These are phyloP conservation scores for Camponotus floridanus DNA, from an alignment of 1,140 invertebrate genomes.

Conservation along the genomic window DNA sequence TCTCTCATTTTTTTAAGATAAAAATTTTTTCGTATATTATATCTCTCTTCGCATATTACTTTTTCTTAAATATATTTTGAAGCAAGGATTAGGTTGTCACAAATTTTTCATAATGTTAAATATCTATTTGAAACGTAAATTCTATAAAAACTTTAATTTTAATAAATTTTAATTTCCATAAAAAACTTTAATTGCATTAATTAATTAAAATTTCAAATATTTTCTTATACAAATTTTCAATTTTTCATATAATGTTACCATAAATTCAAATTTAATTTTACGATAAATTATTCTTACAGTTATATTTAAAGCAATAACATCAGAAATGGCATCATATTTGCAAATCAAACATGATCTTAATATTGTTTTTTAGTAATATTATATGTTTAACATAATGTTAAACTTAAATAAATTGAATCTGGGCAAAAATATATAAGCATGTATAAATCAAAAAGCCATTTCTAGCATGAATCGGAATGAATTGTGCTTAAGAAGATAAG, in stretches of 20 bases:
- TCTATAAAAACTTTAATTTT: not conserved
- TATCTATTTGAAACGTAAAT: not conserved
- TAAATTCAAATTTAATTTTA: not conserved
- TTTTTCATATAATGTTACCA: not conserved
- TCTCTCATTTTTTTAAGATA: not conserved
- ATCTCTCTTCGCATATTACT: not conserved
- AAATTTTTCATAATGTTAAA: slow-evolving; percentile 6
- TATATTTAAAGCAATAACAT: not conserved
- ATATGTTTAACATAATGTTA: not conserved
- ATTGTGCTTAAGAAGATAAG: not conserved
- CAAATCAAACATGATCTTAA: not conserved
- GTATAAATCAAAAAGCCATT: not conserved
- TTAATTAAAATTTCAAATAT: slow-evolving; percentile 16
- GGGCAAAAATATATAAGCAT: not conserved
- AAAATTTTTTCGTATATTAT: not conserved
- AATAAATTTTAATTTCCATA: too few relatives aligned
- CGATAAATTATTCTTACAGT: not conserved
- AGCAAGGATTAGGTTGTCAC: not conserved
- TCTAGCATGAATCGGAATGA: not conserved
- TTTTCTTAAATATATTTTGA: not conserved
- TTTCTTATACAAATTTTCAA: slow-evolving; percentile 1
- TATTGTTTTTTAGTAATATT: not conserved
- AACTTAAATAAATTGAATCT: not conserved
- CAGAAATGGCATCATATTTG: not conserved
- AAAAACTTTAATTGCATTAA: not conserved